These are phyloP conservation scores for Siphamia tubifer DNA, from an alignment of 2,113 vertebrate species.

Conservation along the genomic window DNA sequence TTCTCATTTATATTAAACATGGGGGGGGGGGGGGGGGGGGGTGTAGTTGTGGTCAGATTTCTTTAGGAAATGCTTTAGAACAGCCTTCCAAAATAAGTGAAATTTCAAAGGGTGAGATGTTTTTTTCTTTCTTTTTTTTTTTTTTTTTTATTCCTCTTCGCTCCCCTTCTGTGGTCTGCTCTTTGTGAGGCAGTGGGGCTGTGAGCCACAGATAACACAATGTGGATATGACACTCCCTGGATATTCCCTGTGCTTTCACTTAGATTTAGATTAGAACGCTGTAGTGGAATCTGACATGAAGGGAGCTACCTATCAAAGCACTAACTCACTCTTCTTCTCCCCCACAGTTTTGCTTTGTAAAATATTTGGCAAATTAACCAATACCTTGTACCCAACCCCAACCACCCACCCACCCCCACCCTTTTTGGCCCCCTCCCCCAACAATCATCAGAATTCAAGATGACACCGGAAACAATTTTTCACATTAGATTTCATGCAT, in stretches of 20 bases:
- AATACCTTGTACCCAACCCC: constrained; percentile 1
- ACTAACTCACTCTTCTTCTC: constrained; percentile 22
- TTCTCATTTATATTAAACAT: no score
- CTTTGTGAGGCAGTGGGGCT: constrained; percentile 60
- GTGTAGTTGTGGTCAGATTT: constrained; percentile 24
- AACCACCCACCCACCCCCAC: no score
- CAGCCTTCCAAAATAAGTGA: constrained; percentile 8
- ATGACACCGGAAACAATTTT: constrained; percentile 36
- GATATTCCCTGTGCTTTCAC: constrained; percentile 63
- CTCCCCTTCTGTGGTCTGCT: constrained; percentile 38
- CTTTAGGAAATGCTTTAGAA: constrained; percentile 11
- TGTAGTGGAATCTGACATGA: constrained; percentile 61
- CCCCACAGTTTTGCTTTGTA: constrained; percentile 40
- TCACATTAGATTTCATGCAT: constrained; percentile 42
- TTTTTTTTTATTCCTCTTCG: not conserved
- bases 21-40: no score
- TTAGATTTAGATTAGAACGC: constrained; percentile 61
- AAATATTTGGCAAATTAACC: constrained; percentile 46
- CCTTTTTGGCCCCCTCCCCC: not conserved
- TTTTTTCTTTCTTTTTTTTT: constrained; percentile 9
- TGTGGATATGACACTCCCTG: constrained; percentile 62
- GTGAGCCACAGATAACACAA: constrained; percentile 69
- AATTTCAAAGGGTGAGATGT: constrained; percentile 24
- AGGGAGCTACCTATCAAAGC: constrained; percentile 69
- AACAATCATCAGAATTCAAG: constrained; percentile 40